Conservation (phyloP, 92 coral and sea anemone species). For the Scolanthus callimorphus region DNA sequence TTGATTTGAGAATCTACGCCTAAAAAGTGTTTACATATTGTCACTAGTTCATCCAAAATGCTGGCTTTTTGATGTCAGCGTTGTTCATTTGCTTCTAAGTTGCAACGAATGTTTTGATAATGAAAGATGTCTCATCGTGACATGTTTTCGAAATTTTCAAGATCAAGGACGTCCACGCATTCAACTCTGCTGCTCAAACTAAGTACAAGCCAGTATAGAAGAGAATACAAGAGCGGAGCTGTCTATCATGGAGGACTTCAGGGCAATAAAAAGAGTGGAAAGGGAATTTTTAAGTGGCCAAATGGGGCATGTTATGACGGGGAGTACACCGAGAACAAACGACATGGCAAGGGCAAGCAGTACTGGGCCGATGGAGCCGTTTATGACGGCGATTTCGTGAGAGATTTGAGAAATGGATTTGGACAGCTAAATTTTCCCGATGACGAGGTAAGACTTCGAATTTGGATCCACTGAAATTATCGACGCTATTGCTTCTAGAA, state of each 20-base stretch:
- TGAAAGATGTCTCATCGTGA: too few species aligned
- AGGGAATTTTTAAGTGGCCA: conserved; percentile 93
- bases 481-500: neutral
- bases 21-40: too few species aligned
- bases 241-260: conserved; percentile 82
- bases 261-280: conserved; percentile 81
- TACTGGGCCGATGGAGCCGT: conserved; percentile 89
- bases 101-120: too few species aligned
- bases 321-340: conserved; percentile 78
- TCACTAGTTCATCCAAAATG: too few species aligned
- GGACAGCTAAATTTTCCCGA: conserved; percentile 86
- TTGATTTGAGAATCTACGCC: too few species aligned
- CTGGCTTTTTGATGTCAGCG: too few species aligned
- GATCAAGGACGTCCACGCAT: conserved; percentile 13
- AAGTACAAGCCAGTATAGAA: conserved; percentile 75
- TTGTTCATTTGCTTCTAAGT: too few species aligned
- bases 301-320: conserved; percentile 96
- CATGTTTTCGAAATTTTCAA: too few species aligned
- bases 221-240: conserved; percentile 88
- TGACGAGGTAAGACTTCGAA: conserved; percentile 86
- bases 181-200: conserved; percentile 73
- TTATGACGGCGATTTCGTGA: conserved; percentile 69
- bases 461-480: too few species aligned
- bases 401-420: conserved; percentile 81
- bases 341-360: conserved; percentile 92